These are phyloP conservation scores for Dermatemys mawii DNA, from an alignment of 2,113 vertebrate species.

Conservation along the genomic window DNA sequence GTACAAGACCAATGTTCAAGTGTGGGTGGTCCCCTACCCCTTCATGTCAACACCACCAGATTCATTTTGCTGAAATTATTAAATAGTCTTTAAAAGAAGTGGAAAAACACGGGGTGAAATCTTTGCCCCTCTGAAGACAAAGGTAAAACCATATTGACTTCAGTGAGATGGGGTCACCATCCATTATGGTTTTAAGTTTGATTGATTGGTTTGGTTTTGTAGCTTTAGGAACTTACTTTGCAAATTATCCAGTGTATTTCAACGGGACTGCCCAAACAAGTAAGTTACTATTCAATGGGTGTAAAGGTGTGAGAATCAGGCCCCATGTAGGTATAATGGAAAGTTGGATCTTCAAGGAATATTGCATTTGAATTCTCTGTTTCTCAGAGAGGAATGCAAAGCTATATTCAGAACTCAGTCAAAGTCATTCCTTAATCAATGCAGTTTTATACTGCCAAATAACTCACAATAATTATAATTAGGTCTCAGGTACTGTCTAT, in stretches of 20 bases:
- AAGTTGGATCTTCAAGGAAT: background rate
- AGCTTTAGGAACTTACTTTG: background rate
- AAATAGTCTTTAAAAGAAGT: background rate
- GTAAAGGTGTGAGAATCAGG: background rate
- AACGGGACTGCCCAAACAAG: background rate
- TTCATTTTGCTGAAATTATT: background rate
- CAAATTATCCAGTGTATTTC: background rate
- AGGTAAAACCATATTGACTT: background rate
- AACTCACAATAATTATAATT: constrained; percentile 35
- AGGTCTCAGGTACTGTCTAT: constrained; percentile 27
- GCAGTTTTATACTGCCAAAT: background rate
- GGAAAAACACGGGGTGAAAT: background rate
- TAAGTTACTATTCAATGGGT: background rate
- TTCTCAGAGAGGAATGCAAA: background rate
- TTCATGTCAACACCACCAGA: background rate
- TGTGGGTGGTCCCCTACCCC: background rate
- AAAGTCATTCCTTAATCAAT: constrained; percentile 9
- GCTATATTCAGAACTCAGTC: background rate
- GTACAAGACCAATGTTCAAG: background rate
- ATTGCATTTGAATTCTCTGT: background rate
- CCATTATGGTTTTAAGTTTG: background rate
- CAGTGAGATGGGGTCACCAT: background rate
- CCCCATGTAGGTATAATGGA: background rate
- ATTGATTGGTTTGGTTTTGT: background rate
- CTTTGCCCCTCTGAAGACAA: background rate